phyloP scores from a whole-genome alignment of 1,140 invertebrate species.

The Pseudachorutes palmiensis region DNA sequence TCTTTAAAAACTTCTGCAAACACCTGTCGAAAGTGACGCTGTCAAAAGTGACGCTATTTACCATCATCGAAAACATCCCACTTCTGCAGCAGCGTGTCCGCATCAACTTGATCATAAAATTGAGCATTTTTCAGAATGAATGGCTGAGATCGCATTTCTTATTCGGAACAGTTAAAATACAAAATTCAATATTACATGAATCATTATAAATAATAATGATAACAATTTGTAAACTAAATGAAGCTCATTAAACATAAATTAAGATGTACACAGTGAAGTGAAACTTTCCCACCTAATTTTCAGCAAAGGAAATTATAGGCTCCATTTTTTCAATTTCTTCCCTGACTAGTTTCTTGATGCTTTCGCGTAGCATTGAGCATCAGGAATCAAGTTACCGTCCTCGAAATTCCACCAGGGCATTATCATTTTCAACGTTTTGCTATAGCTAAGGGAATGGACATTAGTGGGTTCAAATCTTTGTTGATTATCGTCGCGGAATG shows the following conservation, averaged over 20 bases:
- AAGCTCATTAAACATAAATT: neutral
- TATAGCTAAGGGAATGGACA: neutral
- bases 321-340: neutral
- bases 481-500: neutral
- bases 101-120: neutral
- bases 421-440: neutral
- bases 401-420: neutral
- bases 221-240: neutral
- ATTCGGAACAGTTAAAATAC: neutral
- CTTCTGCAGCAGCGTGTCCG: no score
- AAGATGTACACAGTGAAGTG: neutral
- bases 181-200: neutral
- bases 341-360: slow-evolving; percentile 5
- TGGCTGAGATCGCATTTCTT: neutral
- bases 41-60: no score
- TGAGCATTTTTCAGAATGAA: neutral
- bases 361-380: neutral
- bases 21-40: no score
- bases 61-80: no score
- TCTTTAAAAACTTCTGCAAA: no score
- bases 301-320: neutral
- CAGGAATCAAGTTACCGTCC: slow-evolving; percentile 4
- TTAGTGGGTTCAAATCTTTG: neutral
- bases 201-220: neutral
- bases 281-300: neutral